Evolutionary conservation across 2,888 invertebrate species (phyloP).

Genomic region (Junonia oenone): DNA sequence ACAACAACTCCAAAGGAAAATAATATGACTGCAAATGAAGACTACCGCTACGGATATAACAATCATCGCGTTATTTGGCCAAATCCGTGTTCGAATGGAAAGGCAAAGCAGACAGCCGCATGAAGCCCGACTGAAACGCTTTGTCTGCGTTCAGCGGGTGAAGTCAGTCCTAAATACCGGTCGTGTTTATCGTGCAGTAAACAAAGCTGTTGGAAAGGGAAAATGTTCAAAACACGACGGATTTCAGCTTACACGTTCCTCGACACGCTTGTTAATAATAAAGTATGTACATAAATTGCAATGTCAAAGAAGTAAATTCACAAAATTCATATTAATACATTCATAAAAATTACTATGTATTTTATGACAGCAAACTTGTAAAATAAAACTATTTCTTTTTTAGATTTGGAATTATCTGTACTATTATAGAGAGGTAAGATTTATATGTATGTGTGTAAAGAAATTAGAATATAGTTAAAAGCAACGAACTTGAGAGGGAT

Average conservation of each 20-base stretch:
- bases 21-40: neutral
- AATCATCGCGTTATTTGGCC: neutral
- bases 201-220: constrained; percentile 16
- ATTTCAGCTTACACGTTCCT: constrained; percentile 5
- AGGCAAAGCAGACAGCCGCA: constrained; percentile 6
- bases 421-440: too few relatives aligned
- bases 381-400: too few relatives aligned
- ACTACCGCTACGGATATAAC: neutral
- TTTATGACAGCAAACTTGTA: too few relatives aligned
- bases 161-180: constrained; percentile 26
- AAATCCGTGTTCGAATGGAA: constrained; percentile 1
- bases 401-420: too few relatives aligned
- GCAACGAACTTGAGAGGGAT: too few relatives aligned
- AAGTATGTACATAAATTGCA: too few relatives aligned
- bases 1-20: neutral
- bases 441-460: too few relatives aligned
- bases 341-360: too few relatives aligned
- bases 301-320: too few relatives aligned
- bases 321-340: too few relatives aligned
- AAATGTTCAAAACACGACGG: neutral
- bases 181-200: constrained; percentile 30
- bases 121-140: neutral
- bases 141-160: constrained; percentile 11
- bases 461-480: too few relatives aligned
- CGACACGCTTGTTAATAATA: too few relatives aligned